Conservation (phyloP, 2,113 vertebrate genomes). For the Eulacestoma nigropectus region DNA sequence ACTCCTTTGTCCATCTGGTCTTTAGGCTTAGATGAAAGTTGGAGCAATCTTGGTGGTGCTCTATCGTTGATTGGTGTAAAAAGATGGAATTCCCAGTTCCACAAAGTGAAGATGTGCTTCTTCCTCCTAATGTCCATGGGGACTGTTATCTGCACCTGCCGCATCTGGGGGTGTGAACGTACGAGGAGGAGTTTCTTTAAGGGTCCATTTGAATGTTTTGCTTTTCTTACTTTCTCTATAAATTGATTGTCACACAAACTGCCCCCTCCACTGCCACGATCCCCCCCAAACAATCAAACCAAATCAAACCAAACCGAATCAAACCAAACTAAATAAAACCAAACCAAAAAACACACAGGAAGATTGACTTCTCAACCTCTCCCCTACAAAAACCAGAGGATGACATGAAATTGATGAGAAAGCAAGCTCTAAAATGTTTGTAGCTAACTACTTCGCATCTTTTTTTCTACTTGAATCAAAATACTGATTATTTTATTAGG, state of each 20-base stretch:
- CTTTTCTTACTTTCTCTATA: not conserved
- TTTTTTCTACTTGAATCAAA: not conserved
- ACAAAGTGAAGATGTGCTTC: not conserved
- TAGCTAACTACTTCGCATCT: not conserved
- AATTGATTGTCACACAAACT: not conserved
- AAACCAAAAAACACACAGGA: not conserved
- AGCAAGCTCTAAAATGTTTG: not conserved
- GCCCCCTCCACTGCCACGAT: rapidly evolving
- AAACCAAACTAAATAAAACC: too few relatives aligned
- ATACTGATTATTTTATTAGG: constrained; percentile 8
- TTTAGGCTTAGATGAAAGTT: not conserved
- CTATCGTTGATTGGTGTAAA: not conserved
- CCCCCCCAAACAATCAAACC: not conserved
- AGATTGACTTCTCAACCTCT: not conserved
- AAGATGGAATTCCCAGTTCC: not conserved
- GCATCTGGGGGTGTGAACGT: rapidly evolving
- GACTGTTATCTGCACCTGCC: not conserved
- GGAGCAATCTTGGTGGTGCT: not conserved
- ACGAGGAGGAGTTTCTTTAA: not conserved
- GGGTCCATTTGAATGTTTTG: not conserved
- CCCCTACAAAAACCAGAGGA: not conserved
- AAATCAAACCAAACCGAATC: not conserved
- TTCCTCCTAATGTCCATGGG: not conserved
- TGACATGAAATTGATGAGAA: not conserved
- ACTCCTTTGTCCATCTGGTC: not conserved